Conservation (phyloP, 2,113 vertebrate genomes). For the Phrynosoma platyrhinos region DNA sequence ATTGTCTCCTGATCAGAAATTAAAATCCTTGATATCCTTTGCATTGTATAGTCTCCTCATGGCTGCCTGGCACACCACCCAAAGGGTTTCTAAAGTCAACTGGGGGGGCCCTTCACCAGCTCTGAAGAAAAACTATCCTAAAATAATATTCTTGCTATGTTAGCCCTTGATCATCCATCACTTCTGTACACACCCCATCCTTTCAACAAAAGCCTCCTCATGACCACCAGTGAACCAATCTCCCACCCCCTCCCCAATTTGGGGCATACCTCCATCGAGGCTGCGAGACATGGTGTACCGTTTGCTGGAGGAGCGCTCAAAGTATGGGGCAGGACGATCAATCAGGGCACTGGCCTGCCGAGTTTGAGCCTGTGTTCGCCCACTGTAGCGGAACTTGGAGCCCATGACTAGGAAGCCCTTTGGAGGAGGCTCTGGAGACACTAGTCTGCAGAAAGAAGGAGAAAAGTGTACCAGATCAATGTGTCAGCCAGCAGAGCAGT, state of each 20-base stretch:
- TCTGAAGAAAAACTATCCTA: neutral
- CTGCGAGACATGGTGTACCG: conserved; percentile 96
- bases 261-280: conserved; percentile 91
- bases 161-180: neutral
- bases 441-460: conserved; percentile 80
- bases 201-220: neutral
- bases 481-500: neutral
- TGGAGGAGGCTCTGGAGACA: conserved; percentile 95
- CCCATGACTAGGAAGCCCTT: conserved; percentile 99
- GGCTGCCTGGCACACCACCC: neutral
- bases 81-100: too few relatives aligned
- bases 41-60: neutral
- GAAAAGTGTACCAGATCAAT: neutral
- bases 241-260: conserved; percentile 19
- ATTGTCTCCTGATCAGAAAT: neutral
- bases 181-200: neutral
- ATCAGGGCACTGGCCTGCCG: conserved; percentile 97
- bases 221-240: neutral
- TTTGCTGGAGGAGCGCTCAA: conserved; percentile 95
- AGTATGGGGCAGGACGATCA: conserved; percentile 93
- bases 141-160: neutral
- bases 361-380: conserved; percentile 95
- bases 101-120: neutral
- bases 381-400: conserved; percentile 98
- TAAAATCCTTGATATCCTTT: neutral